A percentile compares a stretch with the other conserved stretches of the same genome.
These are phyloP conservation scores for Anoncus sp. DNA, from an alignment of 2,888 invertebrate species.

Conservation along the genomic window DNA sequence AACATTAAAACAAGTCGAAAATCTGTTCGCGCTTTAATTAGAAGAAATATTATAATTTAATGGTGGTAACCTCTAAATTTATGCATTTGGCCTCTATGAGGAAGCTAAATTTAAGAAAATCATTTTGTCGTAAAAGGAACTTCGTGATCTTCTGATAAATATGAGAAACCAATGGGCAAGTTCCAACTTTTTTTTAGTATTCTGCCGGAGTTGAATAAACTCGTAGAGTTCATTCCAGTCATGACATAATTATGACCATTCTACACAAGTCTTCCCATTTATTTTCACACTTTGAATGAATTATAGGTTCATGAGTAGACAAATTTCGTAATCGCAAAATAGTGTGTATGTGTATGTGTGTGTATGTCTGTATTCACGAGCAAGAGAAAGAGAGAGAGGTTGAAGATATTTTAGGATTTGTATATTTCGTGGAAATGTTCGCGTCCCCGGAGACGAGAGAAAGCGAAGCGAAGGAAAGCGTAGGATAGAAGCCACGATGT, in stretches of 20 bases:
- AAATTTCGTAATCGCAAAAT: neutral
- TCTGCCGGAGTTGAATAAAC: neutral
- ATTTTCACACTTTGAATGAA: neutral
- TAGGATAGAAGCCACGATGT: slow-evolving; percentile 48
- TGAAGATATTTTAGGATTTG: slow-evolving; percentile 70
- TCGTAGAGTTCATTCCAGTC: neutral
- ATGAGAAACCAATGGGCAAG: no score
- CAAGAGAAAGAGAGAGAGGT: slow-evolving; percentile 39
- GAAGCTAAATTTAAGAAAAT: no score
- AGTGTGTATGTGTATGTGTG: no score
- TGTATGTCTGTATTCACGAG: no score
- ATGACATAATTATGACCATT: slow-evolving; percentile 2
- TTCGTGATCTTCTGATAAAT: no score
- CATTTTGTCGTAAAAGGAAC: no score
- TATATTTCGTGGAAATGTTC: slow-evolving; percentile 68
- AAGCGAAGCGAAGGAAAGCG: slow-evolving; percentile 55
- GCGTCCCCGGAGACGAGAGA: slow-evolving; percentile 72
- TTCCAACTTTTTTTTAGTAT: no score
- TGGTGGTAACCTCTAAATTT: no score
- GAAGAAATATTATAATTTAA: no score
- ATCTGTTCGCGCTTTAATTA: no score
- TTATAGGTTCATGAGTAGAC: neutral
- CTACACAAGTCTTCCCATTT: neutral
- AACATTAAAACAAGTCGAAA: no score
- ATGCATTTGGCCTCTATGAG: no score